phyloP scores from a whole-genome alignment of 2,113 vertebrate genomes.

The Vulpes lagopus region DNA sequence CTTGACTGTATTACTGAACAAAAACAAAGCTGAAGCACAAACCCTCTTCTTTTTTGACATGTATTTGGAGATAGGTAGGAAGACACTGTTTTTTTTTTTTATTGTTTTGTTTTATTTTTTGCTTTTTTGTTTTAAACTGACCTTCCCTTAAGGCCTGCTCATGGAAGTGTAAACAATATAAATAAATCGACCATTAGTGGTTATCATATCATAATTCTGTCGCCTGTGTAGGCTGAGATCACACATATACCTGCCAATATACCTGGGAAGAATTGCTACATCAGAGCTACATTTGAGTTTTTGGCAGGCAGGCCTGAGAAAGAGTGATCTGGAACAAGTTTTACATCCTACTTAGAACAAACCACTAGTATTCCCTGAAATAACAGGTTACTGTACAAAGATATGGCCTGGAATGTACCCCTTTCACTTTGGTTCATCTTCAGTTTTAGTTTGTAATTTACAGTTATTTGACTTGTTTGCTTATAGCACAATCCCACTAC shows the following conservation, averaged over 20 bases:
- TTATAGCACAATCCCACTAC: conserved; percentile 90
- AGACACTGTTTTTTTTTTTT: background rate
- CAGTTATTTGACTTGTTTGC: conserved; percentile 89
- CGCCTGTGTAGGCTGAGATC: background rate
- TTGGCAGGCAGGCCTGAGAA: conserved; percentile 59
- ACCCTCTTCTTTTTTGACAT: background rate
- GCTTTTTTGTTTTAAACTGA: background rate
- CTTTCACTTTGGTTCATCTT: conserved; percentile 89
- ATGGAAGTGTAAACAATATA: conserved; percentile 37
- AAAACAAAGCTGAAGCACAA: background rate
- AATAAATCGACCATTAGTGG: background rate
- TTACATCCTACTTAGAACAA: background rate
- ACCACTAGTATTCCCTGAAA: conserved; percentile 58
- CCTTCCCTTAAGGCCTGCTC: background rate
- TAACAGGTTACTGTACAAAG: conserved; percentile 74
- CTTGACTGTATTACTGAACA: conserved; percentile 18
- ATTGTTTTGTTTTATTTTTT: too few species aligned
- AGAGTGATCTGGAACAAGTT: background rate
- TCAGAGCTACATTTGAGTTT: conserved; percentile 41
- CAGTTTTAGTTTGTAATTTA: conserved; percentile 87
- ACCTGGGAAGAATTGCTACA: background rate
- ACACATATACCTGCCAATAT: accelerated
- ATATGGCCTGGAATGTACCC: conserved; percentile 70
- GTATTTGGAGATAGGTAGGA: conserved; percentile 33
- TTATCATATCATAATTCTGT: background rate